Base-by-base conservation (phyloP, 2,113 vertebrate genomes). In the Microcebus jonahi region DNA sequence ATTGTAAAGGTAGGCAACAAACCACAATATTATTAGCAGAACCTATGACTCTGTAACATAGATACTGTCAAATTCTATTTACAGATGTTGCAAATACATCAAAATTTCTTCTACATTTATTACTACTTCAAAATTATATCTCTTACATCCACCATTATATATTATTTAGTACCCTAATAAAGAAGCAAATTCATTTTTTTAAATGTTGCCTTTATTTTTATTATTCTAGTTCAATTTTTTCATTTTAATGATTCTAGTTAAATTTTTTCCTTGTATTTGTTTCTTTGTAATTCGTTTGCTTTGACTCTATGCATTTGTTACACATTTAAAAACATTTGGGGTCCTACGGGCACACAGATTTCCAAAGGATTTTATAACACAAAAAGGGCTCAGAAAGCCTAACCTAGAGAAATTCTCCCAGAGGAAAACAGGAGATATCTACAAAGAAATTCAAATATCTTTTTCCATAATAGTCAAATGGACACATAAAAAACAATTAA, bases 1-100 rank as follows among this genome's bases (percentile, higher is more conserved):
- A 80, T 55, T 81, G 65, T 81, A 17, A 96, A 89, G 18, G 21
- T 20, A 93, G n/a, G 34, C 42, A 94, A 77, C 48, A 82, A 87
- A 65, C 34, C 10, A 94, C 20, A 67, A 7, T 82, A 91, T 85
- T 76, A 71, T 84, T 71, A 77, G 27, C 20, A 97, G 48, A 23
- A 91, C 1, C 31, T 50, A 4, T 34, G 53, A 90, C 13, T 36
- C 63, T 70, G 25, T 79, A 68, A 50, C 39, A 81, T 15, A 85
- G 3, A 34, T 67, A 80, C 5, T n/a, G 4, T 84, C 27, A 79
- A 73, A 68, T 31, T 65, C 34, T 36, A 81, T n/a, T 83, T 61
- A 63, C 2, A 48, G 9, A 76, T 48, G 8, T 39, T 87, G 36
- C 13, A 70, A 88, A 83, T 89, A 31, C 11, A 68, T 50, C 50